Evolutionary conservation across 2,888 invertebrate genomes (phyloP).

Genomic region (Platypus cylindrus): DNA sequence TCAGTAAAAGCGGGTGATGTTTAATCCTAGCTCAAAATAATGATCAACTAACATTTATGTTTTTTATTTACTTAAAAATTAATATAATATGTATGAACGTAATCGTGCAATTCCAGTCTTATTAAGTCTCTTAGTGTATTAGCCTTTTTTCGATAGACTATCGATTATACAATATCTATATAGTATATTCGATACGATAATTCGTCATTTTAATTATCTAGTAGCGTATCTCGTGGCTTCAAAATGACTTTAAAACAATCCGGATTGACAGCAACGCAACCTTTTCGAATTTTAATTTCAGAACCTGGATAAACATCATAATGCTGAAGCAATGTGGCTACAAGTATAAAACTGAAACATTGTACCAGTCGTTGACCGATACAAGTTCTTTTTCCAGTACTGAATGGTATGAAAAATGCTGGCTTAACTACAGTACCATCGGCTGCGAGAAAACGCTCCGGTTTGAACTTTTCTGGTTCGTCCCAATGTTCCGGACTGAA

Average conservation of each 20-base stretch:
- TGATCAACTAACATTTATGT: too few relatives aligned
- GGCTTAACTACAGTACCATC: slow-evolving; percentile 40
- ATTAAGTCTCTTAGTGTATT: slow-evolving; percentile 6
- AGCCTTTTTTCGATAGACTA: background rate
- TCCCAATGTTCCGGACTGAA: slow-evolving; percentile 61
- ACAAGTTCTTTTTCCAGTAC: slow-evolving; percentile 76
- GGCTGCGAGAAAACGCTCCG: slow-evolving; percentile 53
- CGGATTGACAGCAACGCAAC: slow-evolving; percentile 63
- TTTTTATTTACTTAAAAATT: too few relatives aligned
- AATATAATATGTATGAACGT: slow-evolving; percentile 13
- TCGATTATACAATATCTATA: background rate
- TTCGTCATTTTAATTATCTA: too few relatives aligned
- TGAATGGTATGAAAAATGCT: slow-evolving; percentile 71
- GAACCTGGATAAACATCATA: slow-evolving; percentile 52
- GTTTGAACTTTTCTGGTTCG: slow-evolving; percentile 57
- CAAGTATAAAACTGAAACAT: slow-evolving; percentile 60
- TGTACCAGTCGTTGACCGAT: slow-evolving; percentile 72
- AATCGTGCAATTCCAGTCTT: slow-evolving; percentile 14
- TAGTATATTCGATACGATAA: slow-evolving; percentile 1
- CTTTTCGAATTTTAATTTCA: slow-evolving; percentile 47
- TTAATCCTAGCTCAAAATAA: too few relatives aligned
- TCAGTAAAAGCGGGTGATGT: too few relatives aligned
- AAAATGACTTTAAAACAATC: slow-evolving; percentile 54
- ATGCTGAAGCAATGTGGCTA: slow-evolving; percentile 57
- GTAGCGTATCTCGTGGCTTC: slow-evolving; percentile 26